Conservation (phyloP, 1,140 invertebrate genomes). For the Trichogramma pretiosum region DNA sequence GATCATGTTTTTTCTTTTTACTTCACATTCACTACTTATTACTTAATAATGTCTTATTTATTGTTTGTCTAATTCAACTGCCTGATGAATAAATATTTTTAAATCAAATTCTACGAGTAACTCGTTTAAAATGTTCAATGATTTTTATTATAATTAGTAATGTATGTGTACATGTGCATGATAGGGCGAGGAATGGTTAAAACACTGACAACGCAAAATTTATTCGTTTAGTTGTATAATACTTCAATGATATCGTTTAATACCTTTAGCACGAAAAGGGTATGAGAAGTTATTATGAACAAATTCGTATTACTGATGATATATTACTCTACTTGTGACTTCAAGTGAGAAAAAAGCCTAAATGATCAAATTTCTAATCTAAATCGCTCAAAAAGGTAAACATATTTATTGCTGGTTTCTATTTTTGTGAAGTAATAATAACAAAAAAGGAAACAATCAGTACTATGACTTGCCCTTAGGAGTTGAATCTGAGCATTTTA, state of each 20-base stretch:
- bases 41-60: background rate
- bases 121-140: constrained; percentile 23
- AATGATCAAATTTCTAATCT: too few species aligned
- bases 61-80: background rate
- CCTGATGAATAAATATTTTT: background rate
- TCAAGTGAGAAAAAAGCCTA: constrained; percentile 1
- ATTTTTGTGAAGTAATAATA: too few species aligned
- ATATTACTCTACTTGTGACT: constrained; percentile 10
- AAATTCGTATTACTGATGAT: too few species aligned
- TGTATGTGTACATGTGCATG: too few species aligned
- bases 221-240: constrained; percentile 10
- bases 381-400: too few species aligned
- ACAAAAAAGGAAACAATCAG: constrained; percentile 7
- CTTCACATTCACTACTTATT: constrained; percentile 11
- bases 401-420: too few species aligned
- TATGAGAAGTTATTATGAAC: too few species aligned
- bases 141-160: too few species aligned
- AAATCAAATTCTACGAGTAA: constrained; percentile 33
- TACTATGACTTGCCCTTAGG: constrained; percentile 8
- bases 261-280: too few species aligned
- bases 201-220: constrained; percentile 11
- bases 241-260: constrained; percentile 16
- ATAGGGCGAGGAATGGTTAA: too few species aligned
- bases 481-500: constrained; percentile 11
- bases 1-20: constrained; percentile 18